A percentile compares a stretch with the other conserved stretches of the same genome.
Conservation (phyloP, 2,797 vertebrate species). For the Chelon auratus region DNA sequence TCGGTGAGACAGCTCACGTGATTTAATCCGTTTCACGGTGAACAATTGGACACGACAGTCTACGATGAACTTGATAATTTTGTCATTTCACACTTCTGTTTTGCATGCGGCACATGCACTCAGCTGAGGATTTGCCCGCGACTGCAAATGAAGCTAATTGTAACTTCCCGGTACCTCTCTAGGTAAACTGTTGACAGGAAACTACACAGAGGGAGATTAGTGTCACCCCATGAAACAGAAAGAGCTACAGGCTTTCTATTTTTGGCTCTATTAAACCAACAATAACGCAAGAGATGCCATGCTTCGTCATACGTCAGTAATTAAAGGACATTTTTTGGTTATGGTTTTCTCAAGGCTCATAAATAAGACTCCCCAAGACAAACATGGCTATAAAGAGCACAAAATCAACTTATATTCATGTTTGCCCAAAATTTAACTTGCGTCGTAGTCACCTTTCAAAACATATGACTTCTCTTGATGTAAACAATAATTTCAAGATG, state of each 20-base stretch:
- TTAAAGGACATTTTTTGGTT: too few relatives aligned
- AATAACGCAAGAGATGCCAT: not conserved
- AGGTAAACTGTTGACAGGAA: not conserved
- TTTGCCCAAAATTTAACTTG: not conserved
- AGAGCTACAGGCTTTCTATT: too few relatives aligned
- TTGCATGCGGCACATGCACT: constrained; percentile 21
- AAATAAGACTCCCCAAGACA: not conserved
- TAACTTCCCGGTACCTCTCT: not conserved
- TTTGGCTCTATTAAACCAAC: not conserved
- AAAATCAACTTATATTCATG: not conserved
- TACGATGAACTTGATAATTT: constrained; percentile 45
- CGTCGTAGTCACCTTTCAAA: too few relatives aligned
- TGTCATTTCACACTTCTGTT: constrained; percentile 34
- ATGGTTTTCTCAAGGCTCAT: not conserved
- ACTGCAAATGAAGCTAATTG: not conserved
- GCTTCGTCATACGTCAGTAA: too few relatives aligned
- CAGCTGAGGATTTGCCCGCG: not conserved
- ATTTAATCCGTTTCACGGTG: constrained; percentile 57
- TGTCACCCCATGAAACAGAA: not conserved
- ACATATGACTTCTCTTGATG: too few relatives aligned
- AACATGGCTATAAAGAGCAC: not conserved
- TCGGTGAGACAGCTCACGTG: constrained; percentile 31
- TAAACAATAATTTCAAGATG: too few relatives aligned
- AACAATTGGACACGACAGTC: constrained; percentile 21
- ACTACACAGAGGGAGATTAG: not conserved